Evolutionary conservation across 2,888 invertebrate genomes (phyloP).

Genomic region (Pheosia tremula): DNA sequence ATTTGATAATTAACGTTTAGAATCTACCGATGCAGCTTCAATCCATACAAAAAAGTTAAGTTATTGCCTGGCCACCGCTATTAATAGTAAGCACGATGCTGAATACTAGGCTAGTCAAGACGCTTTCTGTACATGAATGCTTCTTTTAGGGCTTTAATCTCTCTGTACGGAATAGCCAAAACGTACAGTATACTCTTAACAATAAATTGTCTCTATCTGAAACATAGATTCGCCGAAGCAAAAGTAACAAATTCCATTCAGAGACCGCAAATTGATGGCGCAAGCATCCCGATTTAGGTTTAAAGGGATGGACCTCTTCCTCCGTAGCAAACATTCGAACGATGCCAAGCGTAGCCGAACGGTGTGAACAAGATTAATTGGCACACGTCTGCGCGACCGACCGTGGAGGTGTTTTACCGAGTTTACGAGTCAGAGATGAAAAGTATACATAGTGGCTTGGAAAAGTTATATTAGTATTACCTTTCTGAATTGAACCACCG

Average conservation of each 20-base stretch:
- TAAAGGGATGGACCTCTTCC: slow-evolving; percentile 14
- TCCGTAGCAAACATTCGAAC: background rate
- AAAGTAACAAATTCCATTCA: slow-evolving; percentile 15
- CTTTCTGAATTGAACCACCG: too few relatives aligned
- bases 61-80: slow-evolving; percentile 25
- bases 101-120: too few relatives aligned
- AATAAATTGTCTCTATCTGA: background rate
- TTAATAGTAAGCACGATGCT: background rate
- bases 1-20: background rate
- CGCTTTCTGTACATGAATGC: too few relatives aligned
- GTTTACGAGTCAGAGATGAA: slow-evolving; percentile 4
- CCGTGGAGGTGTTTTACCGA: slow-evolving; percentile 29
- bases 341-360: slow-evolving; percentile 25
- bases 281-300: slow-evolving; percentile 14
- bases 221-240: slow-evolving; percentile 4
- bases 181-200: background rate
- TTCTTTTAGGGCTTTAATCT: too few relatives aligned
- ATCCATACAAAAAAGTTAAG: slow-evolving; percentile 19
- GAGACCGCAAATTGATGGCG: slow-evolving; percentile 8
- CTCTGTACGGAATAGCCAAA: too few relatives aligned
- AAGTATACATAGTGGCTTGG: too few relatives aligned
- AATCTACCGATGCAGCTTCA: background rate
- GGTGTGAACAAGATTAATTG: slow-evolving; percentile 43
- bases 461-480: too few relatives aligned
- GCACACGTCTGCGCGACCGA: slow-evolving; percentile 18